These are phyloP conservation scores for Drosophila nr. perissopoda DNA, from an alignment of 2,888 invertebrate species.

Conservation along the genomic window DNA sequence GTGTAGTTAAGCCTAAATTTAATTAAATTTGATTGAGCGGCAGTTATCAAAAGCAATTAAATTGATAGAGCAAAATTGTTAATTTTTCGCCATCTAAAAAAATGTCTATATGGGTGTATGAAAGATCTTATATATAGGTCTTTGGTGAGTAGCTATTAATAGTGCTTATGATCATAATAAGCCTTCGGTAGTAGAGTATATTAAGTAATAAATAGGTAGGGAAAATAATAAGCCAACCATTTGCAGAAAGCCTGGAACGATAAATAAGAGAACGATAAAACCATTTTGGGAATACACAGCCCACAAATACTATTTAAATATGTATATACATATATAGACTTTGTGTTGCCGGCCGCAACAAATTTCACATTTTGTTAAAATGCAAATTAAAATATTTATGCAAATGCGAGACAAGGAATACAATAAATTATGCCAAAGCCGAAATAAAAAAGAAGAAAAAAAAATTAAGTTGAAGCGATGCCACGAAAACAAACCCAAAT, in stretches of 20 bases:
- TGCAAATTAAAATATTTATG: constrained; percentile 79
- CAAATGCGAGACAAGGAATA: constrained; percentile 63
- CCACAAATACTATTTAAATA: constrained; percentile 17
- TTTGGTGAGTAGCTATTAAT: neutral
- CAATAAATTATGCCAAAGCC: constrained; percentile 72
- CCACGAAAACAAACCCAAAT: constrained; percentile 47
- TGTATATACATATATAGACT: constrained; percentile 28
- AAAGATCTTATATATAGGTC: neutral
- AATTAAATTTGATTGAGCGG: constrained; percentile 8
- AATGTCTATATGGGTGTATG: neutral
- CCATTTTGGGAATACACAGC: constrained; percentile 10
- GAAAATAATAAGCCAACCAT: constrained; percentile 7
- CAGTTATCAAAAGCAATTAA: constrained; percentile 15
- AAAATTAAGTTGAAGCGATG: constrained; percentile 5
- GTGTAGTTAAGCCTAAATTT: constrained; percentile 5
- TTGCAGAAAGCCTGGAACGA: constrained; percentile 9
- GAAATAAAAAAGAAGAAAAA: constrained; percentile 18
- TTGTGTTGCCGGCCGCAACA: constrained; percentile 29
- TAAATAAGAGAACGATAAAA: constrained; percentile 49
- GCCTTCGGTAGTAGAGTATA: neutral
- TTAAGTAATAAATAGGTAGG: constrained; percentile 28
- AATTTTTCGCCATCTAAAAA: neutral
- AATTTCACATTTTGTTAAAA: constrained; percentile 69
- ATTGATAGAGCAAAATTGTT: neutral
- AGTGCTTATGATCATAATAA: neutral